Base-by-base conservation (phyloP, 2,888 invertebrate genomes). In the Portevinia maculata region DNA sequence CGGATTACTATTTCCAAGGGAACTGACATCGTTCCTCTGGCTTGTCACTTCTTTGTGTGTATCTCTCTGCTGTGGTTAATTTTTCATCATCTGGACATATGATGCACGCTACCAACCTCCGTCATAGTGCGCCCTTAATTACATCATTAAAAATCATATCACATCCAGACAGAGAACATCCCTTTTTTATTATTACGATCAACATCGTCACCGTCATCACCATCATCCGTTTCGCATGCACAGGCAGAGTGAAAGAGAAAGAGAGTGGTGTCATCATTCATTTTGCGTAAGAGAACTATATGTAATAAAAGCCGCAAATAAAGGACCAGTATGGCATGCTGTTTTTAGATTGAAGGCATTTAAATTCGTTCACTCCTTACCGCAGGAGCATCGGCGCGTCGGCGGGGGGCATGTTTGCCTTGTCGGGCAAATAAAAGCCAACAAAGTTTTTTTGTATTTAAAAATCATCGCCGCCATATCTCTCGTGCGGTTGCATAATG, bases 1-100 rank as follows among this genome's bases (percentile, higher is more conserved):
- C 83, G 71, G 83, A 83, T 83, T 83, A 83, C 76, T 73, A 83
- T 76, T 83, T 83, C 83, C 83, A 83, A 83, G 78, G 76, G 78
- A 71, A 57, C 30, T 67, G 70, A 44, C 65, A 24, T 57, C 65
- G 57, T 48, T 21, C 9, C 59, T 65, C 13, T 34, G n/a, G 5
- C 13, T 11, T 19, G 11, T 34, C 34, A 0, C n/a, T 44, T 15
- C 52, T 52, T 11, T 50, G 41, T 52, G 6, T 62, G 17, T 41
- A 0, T 39, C 4, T 5, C 9, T 1, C 8, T 8, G 2, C 32
- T 37, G 60, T 69, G 64, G 83, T 76, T 71, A 67, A 76, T 83
- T 60, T 76, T 76, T 83, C 76, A 83, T 76, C 83, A 76, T 83
- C 78, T 78, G 83, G 83, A 83, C 76, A 76, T 62, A 73, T 73